Conservation (phyloP, 2,797 vertebrate genomes). For the Cynodonichthys magdalenae region DNA sequence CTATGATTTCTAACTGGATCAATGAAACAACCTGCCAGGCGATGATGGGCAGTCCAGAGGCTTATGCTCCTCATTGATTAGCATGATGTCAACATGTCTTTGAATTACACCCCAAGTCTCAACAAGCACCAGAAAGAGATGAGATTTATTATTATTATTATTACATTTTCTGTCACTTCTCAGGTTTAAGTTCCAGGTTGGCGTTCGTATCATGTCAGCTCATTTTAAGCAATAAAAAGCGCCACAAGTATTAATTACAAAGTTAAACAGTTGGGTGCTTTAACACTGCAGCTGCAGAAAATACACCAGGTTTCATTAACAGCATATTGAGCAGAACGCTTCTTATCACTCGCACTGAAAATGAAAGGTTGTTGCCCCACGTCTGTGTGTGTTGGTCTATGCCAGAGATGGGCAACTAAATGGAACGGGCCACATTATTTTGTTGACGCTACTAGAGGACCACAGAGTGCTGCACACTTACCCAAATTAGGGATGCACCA, state of each 20-base stretch:
- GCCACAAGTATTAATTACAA: conserved; percentile 8
- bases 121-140: conserved; percentile 8
- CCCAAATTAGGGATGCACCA: no score
- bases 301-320: conserved; percentile 1
- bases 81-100: conserved; percentile 35
- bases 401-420: no score
- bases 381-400: no score
- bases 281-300: neutral
- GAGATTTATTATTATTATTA: conserved; percentile 16
- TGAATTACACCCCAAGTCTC: conserved; percentile 18
- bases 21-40: conserved; percentile 50
- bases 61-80: conserved; percentile 60
- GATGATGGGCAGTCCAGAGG: conserved; percentile 29
- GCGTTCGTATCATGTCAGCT: conserved; percentile 1
- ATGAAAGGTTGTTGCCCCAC: no score
- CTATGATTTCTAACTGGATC: conserved; percentile 52
- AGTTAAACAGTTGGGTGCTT: conserved; percentile 7
- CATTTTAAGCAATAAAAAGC: conserved; percentile 21
- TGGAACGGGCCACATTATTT: no score
- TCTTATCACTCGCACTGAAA: neutral
- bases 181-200: conserved; percentile 19
- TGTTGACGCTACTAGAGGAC: no score
- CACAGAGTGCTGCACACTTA: no score
- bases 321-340: neutral
- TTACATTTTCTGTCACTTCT: conserved; percentile 16